phyloP scores from a whole-genome alignment of 2,797 vertebrate genomes.

The Catostomus latipinnis region DNA sequence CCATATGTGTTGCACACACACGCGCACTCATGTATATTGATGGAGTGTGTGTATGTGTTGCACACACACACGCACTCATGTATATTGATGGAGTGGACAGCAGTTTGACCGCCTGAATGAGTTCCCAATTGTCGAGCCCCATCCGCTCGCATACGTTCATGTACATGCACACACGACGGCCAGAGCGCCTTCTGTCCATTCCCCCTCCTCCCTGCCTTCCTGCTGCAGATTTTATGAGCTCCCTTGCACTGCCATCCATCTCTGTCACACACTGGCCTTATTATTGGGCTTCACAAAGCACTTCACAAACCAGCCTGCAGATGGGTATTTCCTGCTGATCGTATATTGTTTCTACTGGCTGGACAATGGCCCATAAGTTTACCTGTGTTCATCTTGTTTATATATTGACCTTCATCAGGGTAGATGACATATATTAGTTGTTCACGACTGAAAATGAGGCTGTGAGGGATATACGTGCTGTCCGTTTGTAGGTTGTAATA shows the following conservation, averaged over 20 bases:
- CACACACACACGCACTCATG: slow-evolving; percentile 15
- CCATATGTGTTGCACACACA: slow-evolving; percentile 27
- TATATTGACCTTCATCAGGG: neutral
- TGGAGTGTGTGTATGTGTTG: slow-evolving; percentile 17
- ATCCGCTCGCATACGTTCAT: slow-evolving; percentile 61
- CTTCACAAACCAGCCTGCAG: slow-evolving; percentile 78
- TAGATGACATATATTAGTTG: too few relatives aligned
- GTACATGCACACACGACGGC: slow-evolving; percentile 64
- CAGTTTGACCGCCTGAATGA: slow-evolving; percentile 76
- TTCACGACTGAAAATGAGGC: too few relatives aligned
- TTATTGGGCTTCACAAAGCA: slow-evolving; percentile 80
- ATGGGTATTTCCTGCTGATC: slow-evolving; percentile 81
- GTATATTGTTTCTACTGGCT: slow-evolving; percentile 75
- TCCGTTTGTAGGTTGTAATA: too few relatives aligned
- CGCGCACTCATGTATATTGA: slow-evolving; percentile 62
- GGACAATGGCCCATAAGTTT: slow-evolving; percentile 74
- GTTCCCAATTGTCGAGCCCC: slow-evolving; percentile 76
- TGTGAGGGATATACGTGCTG: too few relatives aligned
- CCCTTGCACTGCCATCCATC: slow-evolving; percentile 86
- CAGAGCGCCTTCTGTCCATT: slow-evolving; percentile 80
- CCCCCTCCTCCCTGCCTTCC: slow-evolving; percentile 65
- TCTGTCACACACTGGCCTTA: slow-evolving; percentile 85
- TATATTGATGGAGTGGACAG: slow-evolving; percentile 80
- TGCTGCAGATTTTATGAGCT: slow-evolving; percentile 84
- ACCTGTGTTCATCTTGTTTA: slow-evolving; percentile 4